Base-by-base conservation (phyloP, 2,113 vertebrate species). In the Tilapia sparmanii region DNA sequence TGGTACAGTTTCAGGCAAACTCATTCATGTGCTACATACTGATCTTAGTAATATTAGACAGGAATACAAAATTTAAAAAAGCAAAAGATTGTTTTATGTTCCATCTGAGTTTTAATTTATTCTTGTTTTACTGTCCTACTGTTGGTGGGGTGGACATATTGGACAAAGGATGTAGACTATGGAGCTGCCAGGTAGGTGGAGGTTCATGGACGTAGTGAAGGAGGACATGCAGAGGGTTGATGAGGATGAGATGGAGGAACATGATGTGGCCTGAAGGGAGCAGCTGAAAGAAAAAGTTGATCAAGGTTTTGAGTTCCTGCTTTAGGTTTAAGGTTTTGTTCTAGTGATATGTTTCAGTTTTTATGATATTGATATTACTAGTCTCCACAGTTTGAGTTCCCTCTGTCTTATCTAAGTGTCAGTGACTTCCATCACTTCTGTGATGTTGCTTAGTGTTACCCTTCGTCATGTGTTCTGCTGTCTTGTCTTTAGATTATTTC, bases 181-280 rank as follows among this genome's bases (percentile, higher is more conserved):
- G 0, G 31, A 63, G 61, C 33, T 38, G 11, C 7, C 4, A 42
- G 2, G 5, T 15, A 42, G 8, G 8, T 16, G n/a, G 66, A 71
- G 8, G 66, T 42, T 71, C 38, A 6, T 71, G 38, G 66, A 0
- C 0, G 1, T 42, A 71, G 38, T 16, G 66, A 16, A 42, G 66
- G 63, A 42, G 0, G 35, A 71, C 8, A 42, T 71, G 66, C 38
- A 71, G 35, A 42, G 0, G 66, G 38, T 2, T 45, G n/a, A 24
- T 42, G 66, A 71, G n/a, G 35, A 9, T 24, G 66, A 71, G 63
- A 42, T 71, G 35, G 35, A 24, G 1, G 11, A 15, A 0, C n/a
- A 42, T 3, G n/a, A 40, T 40, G n/a, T 71, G n/a, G 22, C 5
- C n/a, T 26, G 16, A 0, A 10, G 35, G 38, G 66, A 71, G 10